Percentiles rank a stretch among this genome's conserved stretches.
phyloP scores from a whole-genome alignment of 2,797 vertebrate species.

The Petrocephalus sullivani region DNA sequence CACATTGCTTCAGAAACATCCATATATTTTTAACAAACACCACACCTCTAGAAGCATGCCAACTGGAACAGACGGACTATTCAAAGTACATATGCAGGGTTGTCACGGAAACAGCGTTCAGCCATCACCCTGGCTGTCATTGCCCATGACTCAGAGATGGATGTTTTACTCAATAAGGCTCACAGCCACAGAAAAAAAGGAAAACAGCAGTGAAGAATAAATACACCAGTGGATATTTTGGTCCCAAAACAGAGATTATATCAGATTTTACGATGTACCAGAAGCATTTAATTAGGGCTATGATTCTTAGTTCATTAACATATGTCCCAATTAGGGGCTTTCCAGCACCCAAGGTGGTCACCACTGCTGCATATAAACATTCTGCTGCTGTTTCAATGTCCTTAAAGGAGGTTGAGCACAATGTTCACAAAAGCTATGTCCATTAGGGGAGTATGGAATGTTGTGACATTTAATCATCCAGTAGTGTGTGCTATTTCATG shows the following conservation, averaged over 20 bases:
- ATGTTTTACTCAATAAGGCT: conserved; percentile 4
- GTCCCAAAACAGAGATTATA: neutral
- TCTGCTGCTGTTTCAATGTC: neutral
- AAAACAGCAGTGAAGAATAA: neutral
- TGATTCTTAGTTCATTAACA: neutral
- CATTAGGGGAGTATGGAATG: neutral
- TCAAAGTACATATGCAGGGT: conserved; percentile 7
- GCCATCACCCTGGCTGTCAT: neutral
- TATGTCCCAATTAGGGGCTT: neutral
- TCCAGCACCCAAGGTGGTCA: neutral
- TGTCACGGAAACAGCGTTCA: conserved; percentile 7
- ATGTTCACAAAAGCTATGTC: neutral
- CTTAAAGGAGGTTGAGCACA: neutral
- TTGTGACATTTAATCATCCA: neutral
- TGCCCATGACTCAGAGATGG: neutral
- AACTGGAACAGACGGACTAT: neutral
- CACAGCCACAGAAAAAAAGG: neutral
- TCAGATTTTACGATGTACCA: conserved; percentile 2
- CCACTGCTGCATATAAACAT: neutral
- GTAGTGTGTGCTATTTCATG: neutral
- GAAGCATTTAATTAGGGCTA: neutral
- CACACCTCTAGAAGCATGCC: neutral
- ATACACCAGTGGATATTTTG: conserved; percentile 3
- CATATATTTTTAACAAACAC: neutral
- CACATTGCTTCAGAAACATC: neutral